A percentile compares a stretch with the other conserved stretches of the same genome.
phyloP scores from a whole-genome alignment of 92 coral and sea anemone genomes.

The Heliopora coerulea region DNA sequence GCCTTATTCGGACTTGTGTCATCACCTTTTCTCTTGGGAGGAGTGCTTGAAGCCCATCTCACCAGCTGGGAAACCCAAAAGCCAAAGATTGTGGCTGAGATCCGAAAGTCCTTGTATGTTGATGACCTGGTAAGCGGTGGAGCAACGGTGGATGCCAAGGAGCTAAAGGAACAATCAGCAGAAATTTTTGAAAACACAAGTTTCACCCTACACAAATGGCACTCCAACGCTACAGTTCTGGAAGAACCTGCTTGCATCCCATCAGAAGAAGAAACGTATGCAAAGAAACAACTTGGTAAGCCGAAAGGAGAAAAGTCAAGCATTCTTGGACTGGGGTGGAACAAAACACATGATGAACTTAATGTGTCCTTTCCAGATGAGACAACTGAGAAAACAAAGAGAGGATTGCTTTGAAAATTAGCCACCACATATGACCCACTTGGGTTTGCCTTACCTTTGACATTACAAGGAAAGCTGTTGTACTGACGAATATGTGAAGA shows the following conservation, averaged over 20 bases:
- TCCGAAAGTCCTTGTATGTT: neutral
- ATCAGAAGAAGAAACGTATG: conserved; percentile 30
- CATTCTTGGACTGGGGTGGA: neutral
- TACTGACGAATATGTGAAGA: neutral
- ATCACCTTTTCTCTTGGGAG: too few species aligned
- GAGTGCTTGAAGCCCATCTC: too few species aligned
- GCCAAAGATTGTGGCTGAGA: neutral
- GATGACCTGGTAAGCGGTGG: neutral
- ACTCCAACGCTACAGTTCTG: conserved; percentile 30
- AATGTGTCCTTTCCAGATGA: neutral
- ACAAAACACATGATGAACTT: neutral
- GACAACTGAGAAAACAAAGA: neutral
- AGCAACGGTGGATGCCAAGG: conserved; percentile 4
- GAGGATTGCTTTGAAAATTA: neutral
- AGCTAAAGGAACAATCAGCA: conserved; percentile 22
- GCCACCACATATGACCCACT: neutral
- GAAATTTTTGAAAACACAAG: conserved; percentile 33
- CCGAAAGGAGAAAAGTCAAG: neutral
- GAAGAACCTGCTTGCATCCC: conserved; percentile 21
- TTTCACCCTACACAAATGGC: conserved; percentile 39
- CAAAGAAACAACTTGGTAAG: conserved; percentile 29
- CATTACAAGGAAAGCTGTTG: neutral
- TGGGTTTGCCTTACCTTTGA: neutral
- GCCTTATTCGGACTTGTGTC: too few species aligned
- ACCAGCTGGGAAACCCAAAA: neutral